phyloP scores from a whole-genome alignment of 2,888 invertebrate genomes.

The Agriopis aurantiaria region DNA sequence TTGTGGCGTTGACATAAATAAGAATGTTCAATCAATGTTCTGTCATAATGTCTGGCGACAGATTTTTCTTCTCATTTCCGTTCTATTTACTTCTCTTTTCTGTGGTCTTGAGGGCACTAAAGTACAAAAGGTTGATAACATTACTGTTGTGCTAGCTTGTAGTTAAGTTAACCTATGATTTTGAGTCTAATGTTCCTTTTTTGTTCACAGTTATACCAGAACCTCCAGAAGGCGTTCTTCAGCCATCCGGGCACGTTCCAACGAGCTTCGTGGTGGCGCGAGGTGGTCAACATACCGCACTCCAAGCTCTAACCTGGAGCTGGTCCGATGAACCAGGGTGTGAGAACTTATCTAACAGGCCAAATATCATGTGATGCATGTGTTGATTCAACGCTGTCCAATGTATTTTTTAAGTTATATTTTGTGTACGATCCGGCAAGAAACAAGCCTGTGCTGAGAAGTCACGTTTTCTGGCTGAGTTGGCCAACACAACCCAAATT shows the following conservation, averaged over 20 bases:
- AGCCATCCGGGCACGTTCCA: slow-evolving; percentile 89
- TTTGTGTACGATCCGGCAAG: slow-evolving; percentile 1
- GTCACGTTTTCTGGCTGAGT: too few species aligned
- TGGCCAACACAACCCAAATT: too few species aligned
- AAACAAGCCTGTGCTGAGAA: not conserved
- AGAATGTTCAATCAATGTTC: too few species aligned
- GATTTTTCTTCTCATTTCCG: too few species aligned
- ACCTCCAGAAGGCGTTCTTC: slow-evolving; percentile 90
- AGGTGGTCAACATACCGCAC: slow-evolving; percentile 61
- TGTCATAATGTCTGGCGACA: too few species aligned
- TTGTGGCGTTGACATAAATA: too few species aligned
- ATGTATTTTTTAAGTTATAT: not conserved
- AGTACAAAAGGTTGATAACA: too few species aligned
- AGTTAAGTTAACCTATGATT: too few species aligned
- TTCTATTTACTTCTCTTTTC: too few species aligned
- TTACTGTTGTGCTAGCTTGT: too few species aligned
- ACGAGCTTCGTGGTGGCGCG: slow-evolving; percentile 91
- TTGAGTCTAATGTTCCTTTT: not conserved
- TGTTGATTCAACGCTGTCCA: not conserved
- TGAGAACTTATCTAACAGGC: slow-evolving; percentile 9
- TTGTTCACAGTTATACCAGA: slow-evolving; percentile 88
- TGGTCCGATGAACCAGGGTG: slow-evolving; percentile 1
- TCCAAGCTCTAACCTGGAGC: slow-evolving; percentile 69
- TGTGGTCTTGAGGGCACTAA: too few species aligned
- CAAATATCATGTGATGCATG: slow-evolving; percentile 24